phyloP scores from a whole-genome alignment of 2,888 invertebrate species.

The Yponomeuta plumbellus region DNA sequence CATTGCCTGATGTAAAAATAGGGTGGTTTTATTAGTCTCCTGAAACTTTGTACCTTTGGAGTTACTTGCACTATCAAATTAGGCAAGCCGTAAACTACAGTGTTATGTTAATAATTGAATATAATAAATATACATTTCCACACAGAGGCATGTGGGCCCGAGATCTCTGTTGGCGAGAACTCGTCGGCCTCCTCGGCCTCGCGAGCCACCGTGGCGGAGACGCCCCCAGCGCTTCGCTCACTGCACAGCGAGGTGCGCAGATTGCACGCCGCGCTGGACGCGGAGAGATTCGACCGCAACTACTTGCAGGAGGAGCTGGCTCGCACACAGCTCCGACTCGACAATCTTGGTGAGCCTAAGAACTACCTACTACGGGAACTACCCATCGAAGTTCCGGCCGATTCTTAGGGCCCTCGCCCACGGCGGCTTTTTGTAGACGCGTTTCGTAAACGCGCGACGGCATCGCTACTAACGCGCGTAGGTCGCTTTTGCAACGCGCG shows the following conservation, averaged over 20 bases:
- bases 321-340: conserved; percentile 68
- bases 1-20: too few species aligned
- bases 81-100: too few species aligned
- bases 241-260: conserved; percentile 66
- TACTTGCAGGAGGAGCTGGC: conserved; percentile 78
- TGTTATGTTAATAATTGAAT: too few species aligned
- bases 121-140: not conserved
- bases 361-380: not conserved
- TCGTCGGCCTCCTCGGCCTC: conserved; percentile 14
- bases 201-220: conserved; percentile 40
- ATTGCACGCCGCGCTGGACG: conserved; percentile 76
- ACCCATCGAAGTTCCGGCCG: too few species aligned
- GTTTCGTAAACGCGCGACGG: too few species aligned
- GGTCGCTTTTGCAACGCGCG: too few species aligned
- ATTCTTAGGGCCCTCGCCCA: too few species aligned
- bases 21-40: too few species aligned
- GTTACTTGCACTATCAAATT: too few species aligned
- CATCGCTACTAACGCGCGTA: too few species aligned
- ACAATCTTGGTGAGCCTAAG: conserved; percentile 64
- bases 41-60: too few species aligned
- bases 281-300: conserved; percentile 78
- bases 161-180: conserved; percentile 30
- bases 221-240: conserved; percentile 60
- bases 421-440: too few species aligned
- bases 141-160: conserved; percentile 57